Base-by-base conservation (phyloP, 2,797 vertebrate genomes). In the Xenopus petersii region DNA sequence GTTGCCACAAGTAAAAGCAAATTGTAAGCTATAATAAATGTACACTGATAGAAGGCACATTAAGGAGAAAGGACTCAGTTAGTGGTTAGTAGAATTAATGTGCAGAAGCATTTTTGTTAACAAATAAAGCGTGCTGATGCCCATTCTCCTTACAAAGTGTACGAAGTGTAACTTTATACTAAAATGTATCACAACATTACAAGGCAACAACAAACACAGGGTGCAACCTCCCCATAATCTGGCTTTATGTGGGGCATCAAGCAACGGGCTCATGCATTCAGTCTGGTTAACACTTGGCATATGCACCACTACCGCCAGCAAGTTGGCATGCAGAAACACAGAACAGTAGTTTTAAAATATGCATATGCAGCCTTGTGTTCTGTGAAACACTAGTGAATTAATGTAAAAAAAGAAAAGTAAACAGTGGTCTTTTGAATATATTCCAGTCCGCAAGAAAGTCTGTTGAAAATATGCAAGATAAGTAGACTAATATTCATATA, bases 191-290 rank as follows among this genome's bases (percentile, higher is more conserved):
- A 92, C 93, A 86, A 93, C 91, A 84, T 83, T 87, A 94, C 91
- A 91, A 88, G 85, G 91, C 90, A 62, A 96, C 92, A 93, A 90
- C 85, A 89, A 86, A 92, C 92, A 89, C 89, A 87, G 87, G 90
- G 89, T 93, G 91, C 91, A 93, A 95, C 95, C 94, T 96, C 95
- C 96, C 94, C 93, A 81, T 92, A 91, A 91, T 96, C 95, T 94
- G 94, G 96, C 93, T 94, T 94, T 87, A 91, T 95, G 95, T 94
- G 95, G 94, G 95, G 94, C 94, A 94, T 93, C 91, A 93, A 93
- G 94, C 94, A 94, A 90, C 89, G 92, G 93, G 82, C 83, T 95
- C 95, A 97, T 97, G 96, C 96, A 97, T 91, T 92, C 91, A 86
- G 85, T 91, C 90, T 89, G 67, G 60, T 30, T 90, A 94, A 91